These are phyloP conservation scores for Tragelaphus buxtoni DNA, from an alignment of 2,113 vertebrate genomes.

Conservation along the genomic window DNA sequence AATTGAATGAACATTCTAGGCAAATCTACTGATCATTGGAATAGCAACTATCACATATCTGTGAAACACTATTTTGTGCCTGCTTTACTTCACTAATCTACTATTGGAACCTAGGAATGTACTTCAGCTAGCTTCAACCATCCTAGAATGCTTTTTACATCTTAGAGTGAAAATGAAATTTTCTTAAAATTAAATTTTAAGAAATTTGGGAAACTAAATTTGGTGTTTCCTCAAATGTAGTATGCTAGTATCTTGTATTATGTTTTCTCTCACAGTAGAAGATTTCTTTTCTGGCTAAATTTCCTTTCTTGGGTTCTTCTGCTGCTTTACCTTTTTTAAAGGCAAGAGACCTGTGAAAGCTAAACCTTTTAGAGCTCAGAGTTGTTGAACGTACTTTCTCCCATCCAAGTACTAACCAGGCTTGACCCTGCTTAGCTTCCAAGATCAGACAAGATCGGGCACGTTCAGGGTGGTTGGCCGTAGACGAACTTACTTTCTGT, in stretches of 20 bases:
- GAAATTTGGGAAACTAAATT: conserved; percentile 36
- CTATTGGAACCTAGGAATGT: background rate
- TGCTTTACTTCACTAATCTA: conserved; percentile 1
- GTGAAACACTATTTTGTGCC: conserved; percentile 16
- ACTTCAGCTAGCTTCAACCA: background rate
- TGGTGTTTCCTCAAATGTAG: conserved; percentile 22
- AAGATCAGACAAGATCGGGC: background rate
- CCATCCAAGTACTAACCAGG: background rate
- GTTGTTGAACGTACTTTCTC: conserved; percentile 39
- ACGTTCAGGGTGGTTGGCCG: rapidly evolving
- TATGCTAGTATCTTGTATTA: background rate
- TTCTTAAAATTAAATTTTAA: conserved; percentile 34
- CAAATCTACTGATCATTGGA: conserved; percentile 1
- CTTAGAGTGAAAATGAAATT: conserved; percentile 30
- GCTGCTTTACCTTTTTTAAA: background rate
- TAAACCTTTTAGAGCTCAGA: conserved; percentile 26
- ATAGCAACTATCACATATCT: background rate
- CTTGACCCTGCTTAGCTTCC: background rate
- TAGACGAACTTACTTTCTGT: conserved; percentile 14
- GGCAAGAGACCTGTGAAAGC: background rate
- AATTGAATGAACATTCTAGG: conserved; percentile 21
- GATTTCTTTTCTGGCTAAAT: conserved; percentile 31
- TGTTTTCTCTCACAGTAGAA: conserved; percentile 27
- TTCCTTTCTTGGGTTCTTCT: background rate
- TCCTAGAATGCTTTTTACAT: background rate